Conservation (phyloP, 2,888 invertebrate genomes). For the Melinopterus prodromus region DNA sequence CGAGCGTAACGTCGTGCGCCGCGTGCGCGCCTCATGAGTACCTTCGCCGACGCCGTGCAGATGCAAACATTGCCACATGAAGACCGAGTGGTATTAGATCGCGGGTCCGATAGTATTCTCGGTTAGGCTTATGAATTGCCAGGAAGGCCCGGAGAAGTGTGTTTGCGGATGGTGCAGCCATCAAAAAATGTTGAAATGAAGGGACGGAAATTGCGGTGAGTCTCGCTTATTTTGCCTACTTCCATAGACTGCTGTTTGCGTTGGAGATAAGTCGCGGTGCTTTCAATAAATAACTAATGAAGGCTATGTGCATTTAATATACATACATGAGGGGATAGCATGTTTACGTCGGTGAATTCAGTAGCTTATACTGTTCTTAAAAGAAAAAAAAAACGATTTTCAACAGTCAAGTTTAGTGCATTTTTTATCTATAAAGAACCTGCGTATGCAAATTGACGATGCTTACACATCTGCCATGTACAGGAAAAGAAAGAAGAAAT, state of each 20-base stretch:
- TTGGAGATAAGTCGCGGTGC: background rate
- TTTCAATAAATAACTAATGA: background rate
- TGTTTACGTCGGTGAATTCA: background rate
- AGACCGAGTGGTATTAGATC: constrained; percentile 16
- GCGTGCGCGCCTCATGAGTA: constrained; percentile 16
- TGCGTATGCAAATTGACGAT: too few relatives aligned
- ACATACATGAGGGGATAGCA: background rate
- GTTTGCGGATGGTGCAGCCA: constrained; percentile 10
- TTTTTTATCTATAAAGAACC: too few relatives aligned
- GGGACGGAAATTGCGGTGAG: constrained; percentile 18
- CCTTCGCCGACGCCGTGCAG: constrained; percentile 22
- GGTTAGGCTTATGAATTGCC: constrained; percentile 22
- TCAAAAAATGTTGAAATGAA: constrained; percentile 14
- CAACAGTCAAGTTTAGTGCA: too few relatives aligned
- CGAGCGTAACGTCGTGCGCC: constrained; percentile 9
- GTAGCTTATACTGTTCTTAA: too few relatives aligned
- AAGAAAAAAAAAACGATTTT: too few relatives aligned
- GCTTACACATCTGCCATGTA: too few relatives aligned
- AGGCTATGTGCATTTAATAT: background rate
- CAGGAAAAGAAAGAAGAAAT: too few relatives aligned
- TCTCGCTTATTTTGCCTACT: constrained; percentile 11
- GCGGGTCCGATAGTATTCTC: constrained; percentile 22
- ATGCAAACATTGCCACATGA: constrained; percentile 23
- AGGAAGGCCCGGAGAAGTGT: constrained; percentile 20
- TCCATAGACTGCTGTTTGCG: background rate